A percentile compares a stretch with the other conserved stretches of the same genome.
These are phyloP conservation scores for Synanthedon formicaeformis DNA, from an alignment of 2,888 invertebrate genomes.

Conservation along the genomic window DNA sequence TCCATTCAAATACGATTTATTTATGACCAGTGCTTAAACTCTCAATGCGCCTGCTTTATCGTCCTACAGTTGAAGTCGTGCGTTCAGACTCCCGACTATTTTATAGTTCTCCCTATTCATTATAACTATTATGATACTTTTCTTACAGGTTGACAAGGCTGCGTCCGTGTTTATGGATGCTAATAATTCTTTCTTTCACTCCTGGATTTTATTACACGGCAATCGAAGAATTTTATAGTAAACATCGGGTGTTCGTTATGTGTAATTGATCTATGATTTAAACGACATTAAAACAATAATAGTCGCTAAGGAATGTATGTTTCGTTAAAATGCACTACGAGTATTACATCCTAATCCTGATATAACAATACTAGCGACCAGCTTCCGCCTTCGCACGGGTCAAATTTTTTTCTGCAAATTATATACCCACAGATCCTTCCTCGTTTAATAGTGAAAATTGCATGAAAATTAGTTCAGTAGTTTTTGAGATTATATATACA, in stretches of 20 bases:
- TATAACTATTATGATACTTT: constrained; percentile 36
- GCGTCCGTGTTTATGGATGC: constrained; percentile 36
- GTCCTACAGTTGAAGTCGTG: constrained; percentile 21
- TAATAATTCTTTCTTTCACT: constrained; percentile 48
- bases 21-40: constrained; percentile 50
- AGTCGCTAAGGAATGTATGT: constrained; percentile 8
- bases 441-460: no score
- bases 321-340: no score
- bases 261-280: constrained; percentile 12
- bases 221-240: constrained; percentile 27
- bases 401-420: no score
- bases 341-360: no score
- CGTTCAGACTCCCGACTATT: constrained; percentile 28
- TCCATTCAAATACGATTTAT: constrained; percentile 54
- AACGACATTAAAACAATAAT: constrained; percentile 15
- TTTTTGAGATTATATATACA: no score
- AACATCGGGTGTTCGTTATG: constrained; percentile 16
- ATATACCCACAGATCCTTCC: no score
- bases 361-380: no score
- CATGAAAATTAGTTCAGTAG: no score
- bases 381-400: no score
- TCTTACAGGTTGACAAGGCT: constrained; percentile 38
- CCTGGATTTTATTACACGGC: constrained; percentile 33
- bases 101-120: constrained; percentile 44
- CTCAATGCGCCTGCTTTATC: constrained; percentile 40